phyloP scores from a whole-genome alignment of 2,888 invertebrate genomes.

The Pilophorus perplexus region DNA sequence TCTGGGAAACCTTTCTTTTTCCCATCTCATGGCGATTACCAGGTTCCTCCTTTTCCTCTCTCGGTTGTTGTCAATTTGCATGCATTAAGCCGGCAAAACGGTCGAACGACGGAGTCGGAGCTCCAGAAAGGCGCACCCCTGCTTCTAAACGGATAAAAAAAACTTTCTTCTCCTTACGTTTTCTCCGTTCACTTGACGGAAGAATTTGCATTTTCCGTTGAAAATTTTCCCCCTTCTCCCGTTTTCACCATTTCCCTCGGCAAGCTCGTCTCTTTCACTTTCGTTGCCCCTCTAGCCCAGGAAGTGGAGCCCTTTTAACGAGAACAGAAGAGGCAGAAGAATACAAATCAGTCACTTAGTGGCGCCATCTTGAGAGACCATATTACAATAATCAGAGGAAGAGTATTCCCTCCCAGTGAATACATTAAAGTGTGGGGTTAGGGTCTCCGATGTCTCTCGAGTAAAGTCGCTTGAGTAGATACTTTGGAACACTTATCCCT shows the following conservation, averaged over 20 bases:
- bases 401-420: too few relatives aligned
- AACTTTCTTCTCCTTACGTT: conserved; percentile 18
- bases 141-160: conserved; percentile 42
- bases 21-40: conserved; percentile 40
- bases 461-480: too few relatives aligned
- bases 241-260: not conserved
- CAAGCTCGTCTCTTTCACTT: not conserved
- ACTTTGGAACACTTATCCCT: too few relatives aligned
- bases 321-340: conserved; percentile 19
- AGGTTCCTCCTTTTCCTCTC: conserved; percentile 24
- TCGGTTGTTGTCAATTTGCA: conserved; percentile 42
- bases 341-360: conserved; percentile 41
- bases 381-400: conserved; percentile 28
- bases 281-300: not conserved
- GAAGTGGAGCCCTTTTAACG: conserved; percentile 23
- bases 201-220: conserved; percentile 39
- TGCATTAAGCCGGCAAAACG: conserved; percentile 37
- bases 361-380: conserved; percentile 32
- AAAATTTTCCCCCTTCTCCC: conserved; percentile 20
- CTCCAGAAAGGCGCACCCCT: conserved; percentile 11
- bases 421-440: too few relatives aligned
- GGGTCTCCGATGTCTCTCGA: too few relatives aligned
- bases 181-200: conserved; percentile 2
- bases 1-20: not conserved
- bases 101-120: not conserved